Conservation (phyloP, 1,140 invertebrate species). For the Drosophila bipectinata region DNA sequence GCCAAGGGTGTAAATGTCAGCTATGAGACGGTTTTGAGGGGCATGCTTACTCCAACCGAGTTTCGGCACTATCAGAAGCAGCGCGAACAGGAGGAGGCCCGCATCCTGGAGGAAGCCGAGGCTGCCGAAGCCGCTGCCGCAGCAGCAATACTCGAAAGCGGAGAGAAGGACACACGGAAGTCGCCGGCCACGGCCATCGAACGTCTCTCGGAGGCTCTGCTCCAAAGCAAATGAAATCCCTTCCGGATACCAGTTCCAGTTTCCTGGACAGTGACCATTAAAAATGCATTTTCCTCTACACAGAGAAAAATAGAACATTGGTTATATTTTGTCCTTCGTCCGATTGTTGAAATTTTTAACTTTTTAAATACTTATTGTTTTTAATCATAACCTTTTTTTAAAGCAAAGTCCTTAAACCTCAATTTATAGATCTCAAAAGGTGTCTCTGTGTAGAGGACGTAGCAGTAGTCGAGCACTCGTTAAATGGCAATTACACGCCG, state of each 20-base stretch:
- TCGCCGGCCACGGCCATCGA: conserved; percentile 65
- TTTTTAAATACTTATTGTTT: not conserved
- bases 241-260: not conserved
- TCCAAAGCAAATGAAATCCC: conserved; percentile 56
- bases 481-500: conserved; percentile 42
- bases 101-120: conserved; percentile 61
- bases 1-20: conserved; percentile 88
- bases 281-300: conserved; percentile 60
- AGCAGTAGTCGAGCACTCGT: conserved; percentile 52
- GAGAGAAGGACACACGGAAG: conserved; percentile 57
- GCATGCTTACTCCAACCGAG: conserved; percentile 89
- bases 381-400: not conserved
- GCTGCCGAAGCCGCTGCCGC: conserved; percentile 54
- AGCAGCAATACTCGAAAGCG: conserved; percentile 27
- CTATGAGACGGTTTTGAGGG: conserved; percentile 88
- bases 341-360: not conserved
- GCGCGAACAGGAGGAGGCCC: conserved; percentile 74
- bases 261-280: conserved; percentile 37
- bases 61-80: conserved; percentile 86
- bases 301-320: not conserved
- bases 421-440: not conserved
- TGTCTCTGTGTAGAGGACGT: conserved; percentile 28
- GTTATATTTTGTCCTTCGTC: not conserved
- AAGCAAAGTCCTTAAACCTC: not conserved
- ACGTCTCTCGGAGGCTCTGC: conserved; percentile 68